Evolutionary conservation across 2,888 invertebrate species (phyloP), one percentile per base, ranked within the genome.

Genomic region (Pyrrhosoma nymphula): DNA sequence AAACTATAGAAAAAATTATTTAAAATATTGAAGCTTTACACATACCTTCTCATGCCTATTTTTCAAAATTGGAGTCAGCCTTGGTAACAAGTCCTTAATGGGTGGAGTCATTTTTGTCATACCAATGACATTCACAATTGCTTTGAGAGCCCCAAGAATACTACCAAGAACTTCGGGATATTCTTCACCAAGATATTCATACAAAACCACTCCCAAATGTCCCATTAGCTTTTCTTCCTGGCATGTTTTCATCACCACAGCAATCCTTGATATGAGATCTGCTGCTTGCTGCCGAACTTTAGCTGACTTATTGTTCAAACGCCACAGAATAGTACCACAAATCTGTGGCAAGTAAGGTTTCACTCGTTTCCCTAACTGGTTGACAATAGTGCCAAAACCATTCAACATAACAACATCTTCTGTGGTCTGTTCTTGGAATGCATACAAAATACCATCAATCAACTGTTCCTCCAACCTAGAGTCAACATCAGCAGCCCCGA

Each of bases 41-140:
- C 95, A 96, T 88, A 96, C 97, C 96, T 97, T 98, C 96, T 98
- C 98, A 96, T 98, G 99, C 97, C 99, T 98, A 97, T 99, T 99
- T 97, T 99, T 99, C 96, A 99, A 97, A 96, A 99, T 99, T 0
- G 99, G 99, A 0, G 99, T 99, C 82, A 99, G 97, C 95, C 99
- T 98, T 0, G 99, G 99, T 95, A 99, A 97, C 47, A 99, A 97
- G 97, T 99, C 99, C 97, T 99, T 99, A 96, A 99, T 99, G 2
- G 99, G 99, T 12, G 99, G 99, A 4, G 99, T 99, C 99, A 99
- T 99, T 97, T 99, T 99, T 0, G 99, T 99, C 99, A 99, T 99
- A 96, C 99, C 99, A 96, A 99, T 99, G 12, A 99, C 99, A 97
- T 99, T 99, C 12, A 99, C 99, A 96, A 99, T 99, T 0, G 99